Evolutionary conservation across 2,888 invertebrate species (phyloP), one percentile per base, ranked within the genome.

Genomic region (Tenthredo amoena): DNA sequence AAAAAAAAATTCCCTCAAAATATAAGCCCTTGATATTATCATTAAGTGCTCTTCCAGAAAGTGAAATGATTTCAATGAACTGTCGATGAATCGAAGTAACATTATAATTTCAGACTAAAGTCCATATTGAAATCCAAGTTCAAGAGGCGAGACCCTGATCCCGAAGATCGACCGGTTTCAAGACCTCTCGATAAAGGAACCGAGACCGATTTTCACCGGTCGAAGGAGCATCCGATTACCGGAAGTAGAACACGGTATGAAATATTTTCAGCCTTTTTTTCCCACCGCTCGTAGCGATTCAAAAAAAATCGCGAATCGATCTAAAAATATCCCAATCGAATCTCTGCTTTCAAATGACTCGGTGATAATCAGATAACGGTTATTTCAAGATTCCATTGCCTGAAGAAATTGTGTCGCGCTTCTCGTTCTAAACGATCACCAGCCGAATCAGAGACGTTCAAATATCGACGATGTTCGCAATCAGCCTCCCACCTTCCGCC

Each of bases 81-180:
- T 7, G 26, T 62, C 26, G 26, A n/a, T 21, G 12, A 62, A 62
- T 62, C 10, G 3, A 55, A 62, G 21, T 10, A 26, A 12, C 9
- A 3, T 77, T 7, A 50, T 55, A 47, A 15, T 55, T 77, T 55
- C 79, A 79, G 79, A 0, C 7, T 79, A 12, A 79, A 21, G 31
- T 79, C 79, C 5, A 58, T 79, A 7, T 21, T 79, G 21, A 79
- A 58, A 79, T 58, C 79, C 15, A 79, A 79, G 34, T 79, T 37
- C 34, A 62, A 58, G 21, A 79, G n/a, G 21, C 79, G 40, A 26
- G 21, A 55, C 10, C 10, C 34, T 40, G 58, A 34, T 4, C 6
- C n/a, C 47, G 2, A 26, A 26, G n/a, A 47, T 43, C 15, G 2
- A 21, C n/a, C 72, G 72, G 18, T 43, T 31, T 21, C n/a, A 26